Evolutionary conservation across 2,113 vertebrate species (phyloP).

Genomic region (Gambusia affinis): DNA sequence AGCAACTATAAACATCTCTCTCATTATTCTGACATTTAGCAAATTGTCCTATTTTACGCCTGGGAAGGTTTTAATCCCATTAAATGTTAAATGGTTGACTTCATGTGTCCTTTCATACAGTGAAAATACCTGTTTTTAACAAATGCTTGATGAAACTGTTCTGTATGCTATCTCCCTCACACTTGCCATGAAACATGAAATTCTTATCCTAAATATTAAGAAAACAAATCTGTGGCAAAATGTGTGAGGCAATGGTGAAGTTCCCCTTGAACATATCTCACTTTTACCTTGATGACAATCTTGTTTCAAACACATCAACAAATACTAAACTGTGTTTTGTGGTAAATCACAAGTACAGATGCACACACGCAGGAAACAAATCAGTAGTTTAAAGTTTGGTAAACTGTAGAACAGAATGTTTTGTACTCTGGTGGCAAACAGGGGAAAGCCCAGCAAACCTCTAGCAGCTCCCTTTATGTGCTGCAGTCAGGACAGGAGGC

Average conservation of each 20-base stretch:
- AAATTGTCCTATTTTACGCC: not conserved
- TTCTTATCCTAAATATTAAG: not conserved
- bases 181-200: not conserved
- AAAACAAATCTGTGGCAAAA: conserved; percentile 12
- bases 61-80: not conserved
- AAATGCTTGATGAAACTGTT: conserved; percentile 16
- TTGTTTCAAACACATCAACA: conserved; percentile 10
- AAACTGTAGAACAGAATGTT: conserved; percentile 59
- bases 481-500: conserved; percentile 63
- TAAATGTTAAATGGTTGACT: not conserved
- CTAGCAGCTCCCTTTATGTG: conserved; percentile 60
- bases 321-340: conserved; percentile 20
- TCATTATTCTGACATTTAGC: not conserved
- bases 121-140: not conserved
- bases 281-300: not conserved
- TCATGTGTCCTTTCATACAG: not conserved
- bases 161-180: conserved; percentile 7
- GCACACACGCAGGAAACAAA: conserved; percentile 33
- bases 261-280: not conserved
- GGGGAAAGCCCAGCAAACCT: conserved; percentile 76
- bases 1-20: not conserved
- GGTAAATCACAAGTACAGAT: conserved; percentile 32
- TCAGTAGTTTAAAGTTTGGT: conserved; percentile 40
- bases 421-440: conserved; percentile 65
- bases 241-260: conserved; percentile 3